A percentile compares a stretch with the other conserved stretches of the same genome.
phyloP scores from a whole-genome alignment of 1,140 invertebrate genomes.

The Drosophila micromelanica region DNA sequence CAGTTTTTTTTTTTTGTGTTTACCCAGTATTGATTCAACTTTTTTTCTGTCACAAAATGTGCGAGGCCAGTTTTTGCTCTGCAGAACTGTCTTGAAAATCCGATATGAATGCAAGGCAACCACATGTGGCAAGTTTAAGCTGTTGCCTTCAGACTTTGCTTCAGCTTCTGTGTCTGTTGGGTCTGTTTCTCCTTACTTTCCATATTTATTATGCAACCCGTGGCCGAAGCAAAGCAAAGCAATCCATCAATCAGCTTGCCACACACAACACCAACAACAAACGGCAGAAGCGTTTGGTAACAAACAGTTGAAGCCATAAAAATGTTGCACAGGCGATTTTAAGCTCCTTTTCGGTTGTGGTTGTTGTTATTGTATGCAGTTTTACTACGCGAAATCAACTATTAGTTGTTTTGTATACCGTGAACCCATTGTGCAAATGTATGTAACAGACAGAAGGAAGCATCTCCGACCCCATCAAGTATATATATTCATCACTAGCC shows the following conservation, averaged over 20 bases:
- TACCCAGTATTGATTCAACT: conserved; percentile 65
- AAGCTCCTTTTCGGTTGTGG: conserved; percentile 20
- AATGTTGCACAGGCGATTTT: conserved; percentile 59
- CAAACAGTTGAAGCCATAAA: conserved; percentile 70
- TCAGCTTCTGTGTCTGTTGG: conserved; percentile 15
- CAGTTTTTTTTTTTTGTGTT: conserved; percentile 14
- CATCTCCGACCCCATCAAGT: too few species aligned
- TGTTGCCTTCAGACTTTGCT: conserved; percentile 14
- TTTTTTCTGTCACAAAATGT: conserved; percentile 37
- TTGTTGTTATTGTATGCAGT: conserved; percentile 33
- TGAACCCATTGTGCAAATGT: too few species aligned
- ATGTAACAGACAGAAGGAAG: too few species aligned
- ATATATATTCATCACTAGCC: too few species aligned
- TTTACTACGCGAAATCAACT: conserved; percentile 58
- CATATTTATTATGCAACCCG: conserved; percentile 75
- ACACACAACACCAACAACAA: conserved; percentile 39
- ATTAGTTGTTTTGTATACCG: conserved; percentile 42
- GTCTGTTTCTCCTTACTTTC: conserved; percentile 46
- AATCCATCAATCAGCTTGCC: conserved; percentile 76
- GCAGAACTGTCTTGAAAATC: conserved; percentile 57
- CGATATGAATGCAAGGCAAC: conserved; percentile 46
- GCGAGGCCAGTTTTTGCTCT: conserved; percentile 48
- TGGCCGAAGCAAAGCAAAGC: conserved; percentile 46
- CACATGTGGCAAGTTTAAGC: conserved; percentile 56
- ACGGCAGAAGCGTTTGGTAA: conserved; percentile 62